Conservation (phyloP, 2,113 vertebrate genomes). For the Burhinus oedicnemus region DNA sequence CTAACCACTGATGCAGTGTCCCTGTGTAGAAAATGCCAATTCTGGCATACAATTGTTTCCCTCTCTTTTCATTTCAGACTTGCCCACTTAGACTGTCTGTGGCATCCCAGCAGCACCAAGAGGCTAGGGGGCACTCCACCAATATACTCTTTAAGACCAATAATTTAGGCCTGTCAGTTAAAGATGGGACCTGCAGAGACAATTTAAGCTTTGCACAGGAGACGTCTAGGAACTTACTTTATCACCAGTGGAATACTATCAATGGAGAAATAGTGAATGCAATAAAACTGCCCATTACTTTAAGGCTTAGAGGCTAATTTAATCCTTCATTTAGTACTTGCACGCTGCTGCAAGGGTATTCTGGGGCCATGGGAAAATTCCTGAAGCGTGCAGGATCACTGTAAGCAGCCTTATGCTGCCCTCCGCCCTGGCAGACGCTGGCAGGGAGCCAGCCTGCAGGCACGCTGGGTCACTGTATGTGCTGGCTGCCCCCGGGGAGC, state of each 20-base stretch:
- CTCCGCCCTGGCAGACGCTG: background rate
- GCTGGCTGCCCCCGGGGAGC: background rate
- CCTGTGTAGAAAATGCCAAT: background rate
- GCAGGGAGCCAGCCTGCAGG: background rate
- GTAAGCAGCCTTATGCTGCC: background rate
- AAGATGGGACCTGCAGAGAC: background rate
- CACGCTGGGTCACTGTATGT: accelerated
- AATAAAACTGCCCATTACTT: background rate
- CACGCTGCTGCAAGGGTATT: background rate
- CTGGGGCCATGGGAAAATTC: constrained; percentile 36
- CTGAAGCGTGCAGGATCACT: background rate
- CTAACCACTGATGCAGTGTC: background rate
- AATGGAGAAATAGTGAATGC: background rate
- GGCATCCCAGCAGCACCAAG: background rate
- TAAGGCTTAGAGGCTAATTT: background rate
- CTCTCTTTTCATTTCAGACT: background rate
- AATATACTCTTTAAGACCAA: background rate
- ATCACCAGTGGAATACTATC: background rate
- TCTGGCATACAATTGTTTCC: background rate
- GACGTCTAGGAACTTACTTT: background rate
- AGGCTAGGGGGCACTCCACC: background rate
- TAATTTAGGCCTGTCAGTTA: background rate
- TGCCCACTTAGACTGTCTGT: background rate
- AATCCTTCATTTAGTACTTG: background rate
- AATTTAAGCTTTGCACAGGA: background rate